These are phyloP conservation scores for Ceratosolen fusciceps DNA, from an alignment of 1,140 invertebrate genomes.

Conservation along the genomic window DNA sequence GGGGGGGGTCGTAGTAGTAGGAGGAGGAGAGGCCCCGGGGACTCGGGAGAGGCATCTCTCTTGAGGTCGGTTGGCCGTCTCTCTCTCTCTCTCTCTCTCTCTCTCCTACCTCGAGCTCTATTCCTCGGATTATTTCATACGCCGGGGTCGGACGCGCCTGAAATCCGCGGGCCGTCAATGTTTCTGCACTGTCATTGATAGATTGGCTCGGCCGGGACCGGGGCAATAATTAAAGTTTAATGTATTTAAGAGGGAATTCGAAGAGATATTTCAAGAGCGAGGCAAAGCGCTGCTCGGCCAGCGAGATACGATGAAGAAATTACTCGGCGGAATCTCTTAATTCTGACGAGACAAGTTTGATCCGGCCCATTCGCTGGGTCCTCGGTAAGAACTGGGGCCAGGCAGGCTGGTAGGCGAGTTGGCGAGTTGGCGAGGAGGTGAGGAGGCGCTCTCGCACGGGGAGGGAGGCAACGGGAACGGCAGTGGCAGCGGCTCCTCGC, in stretches of 20 bases:
- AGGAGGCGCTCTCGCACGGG: too few relatives aligned
- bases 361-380: background rate
- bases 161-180: background rate
- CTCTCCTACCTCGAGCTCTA: too few relatives aligned
- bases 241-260: background rate
- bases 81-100: too few relatives aligned
- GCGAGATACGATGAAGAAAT: constrained; percentile 66
- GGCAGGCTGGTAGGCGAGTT: too few relatives aligned
- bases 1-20: too few relatives aligned
- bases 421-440: too few relatives aligned
- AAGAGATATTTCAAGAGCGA: background rate
- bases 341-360: constrained; percentile 55
- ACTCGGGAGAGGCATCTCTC: background rate
- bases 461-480: too few relatives aligned
- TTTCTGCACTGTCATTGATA: background rate
- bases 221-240: background rate
- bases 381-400: background rate
- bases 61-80: background rate
- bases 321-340: constrained; percentile 68
- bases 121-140: background rate
- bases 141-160: background rate
- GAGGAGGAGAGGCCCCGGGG: too few relatives aligned
- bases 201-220: background rate
- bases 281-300: background rate
- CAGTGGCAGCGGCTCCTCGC: too few relatives aligned